Percentiles rank a stretch among this genome's conserved stretches.
Conservation (phyloP, 2,113 vertebrate species). For the Ammodytes marinus region DNA sequence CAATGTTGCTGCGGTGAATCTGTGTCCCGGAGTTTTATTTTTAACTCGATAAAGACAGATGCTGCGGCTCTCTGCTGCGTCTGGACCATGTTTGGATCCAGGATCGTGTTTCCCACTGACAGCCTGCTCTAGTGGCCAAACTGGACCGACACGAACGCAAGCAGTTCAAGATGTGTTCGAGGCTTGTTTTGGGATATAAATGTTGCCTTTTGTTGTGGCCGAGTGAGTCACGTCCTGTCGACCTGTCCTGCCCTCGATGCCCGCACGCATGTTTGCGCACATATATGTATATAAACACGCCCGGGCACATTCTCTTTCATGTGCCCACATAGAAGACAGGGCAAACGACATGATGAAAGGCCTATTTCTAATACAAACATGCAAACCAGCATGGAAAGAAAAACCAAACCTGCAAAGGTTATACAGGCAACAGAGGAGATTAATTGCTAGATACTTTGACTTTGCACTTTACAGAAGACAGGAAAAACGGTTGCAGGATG, state of each 20-base stretch:
- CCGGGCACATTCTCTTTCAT: slow-evolving; percentile 31
- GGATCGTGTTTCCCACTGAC: slow-evolving; percentile 33
- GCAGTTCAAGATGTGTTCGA: slow-evolving; percentile 55
- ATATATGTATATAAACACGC: slow-evolving; percentile 38
- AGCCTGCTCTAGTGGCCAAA: slow-evolving; percentile 34
- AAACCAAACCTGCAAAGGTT: neutral
- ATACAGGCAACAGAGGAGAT: neutral
- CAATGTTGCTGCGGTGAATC: slow-evolving; percentile 12
- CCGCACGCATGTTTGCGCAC: slow-evolving; percentile 39
- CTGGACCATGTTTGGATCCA: slow-evolving; percentile 60
- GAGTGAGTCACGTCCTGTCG: slow-evolving; percentile 56
- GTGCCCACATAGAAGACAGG: slow-evolving; percentile 32
- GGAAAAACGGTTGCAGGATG: slow-evolving; percentile 58
- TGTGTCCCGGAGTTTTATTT: slow-evolving; percentile 54
- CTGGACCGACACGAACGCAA: slow-evolving; percentile 42
- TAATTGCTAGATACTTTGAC: slow-evolving; percentile 52
- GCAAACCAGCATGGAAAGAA: neutral
- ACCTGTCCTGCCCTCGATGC: slow-evolving; percentile 34
- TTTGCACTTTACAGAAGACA: slow-evolving; percentile 40
- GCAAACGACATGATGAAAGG: slow-evolving; percentile 7
- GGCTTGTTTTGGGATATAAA: slow-evolving; percentile 41
- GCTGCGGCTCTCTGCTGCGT: slow-evolving; percentile 22
- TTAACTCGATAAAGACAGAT: slow-evolving; percentile 49
- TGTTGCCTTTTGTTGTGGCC: slow-evolving; percentile 38
- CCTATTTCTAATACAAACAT: neutral